Base-by-base conservation (phyloP, 2,113 vertebrate species). In the Passer domesticus region DNA sequence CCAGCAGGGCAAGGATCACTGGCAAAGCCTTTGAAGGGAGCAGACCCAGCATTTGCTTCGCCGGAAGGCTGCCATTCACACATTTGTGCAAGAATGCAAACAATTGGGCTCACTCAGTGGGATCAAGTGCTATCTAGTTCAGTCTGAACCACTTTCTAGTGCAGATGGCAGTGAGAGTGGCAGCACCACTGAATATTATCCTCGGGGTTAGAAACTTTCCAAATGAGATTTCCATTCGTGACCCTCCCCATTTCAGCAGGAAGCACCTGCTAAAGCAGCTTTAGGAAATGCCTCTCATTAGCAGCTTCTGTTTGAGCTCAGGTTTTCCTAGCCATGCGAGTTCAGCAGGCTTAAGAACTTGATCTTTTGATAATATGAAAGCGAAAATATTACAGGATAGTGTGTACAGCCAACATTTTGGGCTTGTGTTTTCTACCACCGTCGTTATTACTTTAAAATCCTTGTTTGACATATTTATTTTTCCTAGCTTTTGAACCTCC, bases 151-250 rank as follows among this genome's bases (percentile, higher is more conserved):
- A 59, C 91, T 95, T 94, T 91, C 89, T 90, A 82, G 95, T 96
- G 86, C 98, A 98, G 97, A 98, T 97, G 97, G 97, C 95, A 89
- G 83, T 3, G 69, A 94, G 92, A 93, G 93, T 96, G 96, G 94
- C 90, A 89, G 96, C 60, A 17, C 87, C 78, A 59, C 93, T 90
- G 95, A 97, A 94, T 95, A 96, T 96, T 97, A 90, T 96, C 97
- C 96, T 92, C 55, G 35, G 96, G 95, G 97, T 97, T 95, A 58
- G 52, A 91, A 95, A 97, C 92, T 96, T 98, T 95, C 96, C 95
- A 98, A 98, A 97, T 92, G 95, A 98, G 97, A 95, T 96, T 97
- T 96, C 81, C 91, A 81, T 97, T 94, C 6, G 44, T 95, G 93
- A 90, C 91, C 93, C 89, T 69, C 97, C 95, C 94, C 20, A 3